Evolutionary conservation across 35 echinoderm and acorn worm genomes (phyloP).

Genomic region (Apostichopus californicus): DNA sequence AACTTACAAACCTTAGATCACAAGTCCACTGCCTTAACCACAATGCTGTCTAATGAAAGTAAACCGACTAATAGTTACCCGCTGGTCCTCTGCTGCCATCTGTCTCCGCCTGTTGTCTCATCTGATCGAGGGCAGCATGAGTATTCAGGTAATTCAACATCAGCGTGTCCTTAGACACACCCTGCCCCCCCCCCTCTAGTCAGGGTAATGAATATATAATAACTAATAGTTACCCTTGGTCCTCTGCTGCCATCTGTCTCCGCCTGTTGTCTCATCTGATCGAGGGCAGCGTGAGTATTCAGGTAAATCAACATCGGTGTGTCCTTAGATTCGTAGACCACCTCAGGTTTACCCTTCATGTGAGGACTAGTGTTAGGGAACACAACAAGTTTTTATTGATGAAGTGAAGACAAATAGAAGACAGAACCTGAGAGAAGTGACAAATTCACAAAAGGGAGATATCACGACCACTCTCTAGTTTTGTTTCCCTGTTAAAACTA

Average conservation of each 20-base stretch:
- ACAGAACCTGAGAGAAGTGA: too few species aligned
- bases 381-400: neutral
- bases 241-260: slow-evolving; percentile 85
- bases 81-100: slow-evolving; percentile 89
- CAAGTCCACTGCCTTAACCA: too few species aligned
- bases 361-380: slow-evolving; percentile 14
- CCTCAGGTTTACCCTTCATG: slow-evolving; percentile 90
- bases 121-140: slow-evolving; percentile 95
- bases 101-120: slow-evolving; percentile 91
- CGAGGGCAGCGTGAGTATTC: slow-evolving; percentile 96
- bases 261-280: slow-evolving; percentile 97
- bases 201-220: too few species aligned
- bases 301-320: slow-evolving; percentile 96
- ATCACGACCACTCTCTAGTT: too few species aligned
- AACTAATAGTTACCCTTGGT: slow-evolving; percentile 72
- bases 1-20: too few species aligned
- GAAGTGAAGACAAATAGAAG: too few species aligned
- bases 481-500: too few species aligned
- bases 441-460: too few species aligned
- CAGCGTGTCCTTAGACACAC: slow-evolving; percentile 83
- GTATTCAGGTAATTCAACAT: slow-evolving; percentile 98
- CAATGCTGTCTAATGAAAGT: neutral
- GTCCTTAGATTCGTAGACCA: slow-evolving; percentile 75
- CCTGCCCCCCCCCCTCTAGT: too few species aligned
- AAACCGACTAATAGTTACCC: slow-evolving; percentile 55